phyloP scores from a whole-genome alignment of 2,888 invertebrate genomes.

The Suillia variegata region DNA sequence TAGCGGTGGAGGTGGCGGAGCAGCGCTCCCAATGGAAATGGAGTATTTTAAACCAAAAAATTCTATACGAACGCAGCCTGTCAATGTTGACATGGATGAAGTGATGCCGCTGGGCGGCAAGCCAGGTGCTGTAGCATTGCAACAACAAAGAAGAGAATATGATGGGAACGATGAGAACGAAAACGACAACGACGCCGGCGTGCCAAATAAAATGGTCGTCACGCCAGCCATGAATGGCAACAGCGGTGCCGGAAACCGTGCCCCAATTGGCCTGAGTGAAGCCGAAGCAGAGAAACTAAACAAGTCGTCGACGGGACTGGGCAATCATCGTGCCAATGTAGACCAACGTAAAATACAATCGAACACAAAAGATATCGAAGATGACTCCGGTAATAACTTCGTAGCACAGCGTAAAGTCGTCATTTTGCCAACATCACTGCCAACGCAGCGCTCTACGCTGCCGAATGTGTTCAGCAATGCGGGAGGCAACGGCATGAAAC shows the following conservation, averaged over 20 bases:
- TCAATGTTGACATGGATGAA: conserved; percentile 18
- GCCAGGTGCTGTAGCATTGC: conserved; percentile 6
- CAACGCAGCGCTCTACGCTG: conserved; percentile 56
- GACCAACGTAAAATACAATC: conserved; percentile 61
- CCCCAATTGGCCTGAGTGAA: conserved; percentile 9
- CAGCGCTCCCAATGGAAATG: conserved; percentile 32
- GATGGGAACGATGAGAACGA: conserved; percentile 11
- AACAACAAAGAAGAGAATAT: conserved; percentile 18
- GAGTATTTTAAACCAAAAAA: conserved; percentile 36
- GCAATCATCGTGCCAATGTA: conserved; percentile 51
- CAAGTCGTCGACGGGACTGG: conserved; percentile 42
- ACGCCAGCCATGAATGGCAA: conserved; percentile 16
- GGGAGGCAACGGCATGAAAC: conserved; percentile 59
- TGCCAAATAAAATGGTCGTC: neutral
- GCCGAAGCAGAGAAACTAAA: conserved; percentile 58
- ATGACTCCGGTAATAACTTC: conserved; percentile 60
- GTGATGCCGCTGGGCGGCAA: conserved; percentile 5
- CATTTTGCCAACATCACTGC: conserved; percentile 57
- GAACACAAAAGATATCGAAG: conserved; percentile 61
- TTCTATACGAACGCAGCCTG: conserved; percentile 34
- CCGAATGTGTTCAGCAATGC: conserved; percentile 61
- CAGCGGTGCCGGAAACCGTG: too few species aligned
- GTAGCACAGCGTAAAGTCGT: conserved; percentile 55
- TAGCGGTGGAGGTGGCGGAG: too few species aligned
- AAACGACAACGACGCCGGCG: neutral